Conservation (phyloP, 2,888 invertebrate species). For the Polylopha cassiicola region DNA sequence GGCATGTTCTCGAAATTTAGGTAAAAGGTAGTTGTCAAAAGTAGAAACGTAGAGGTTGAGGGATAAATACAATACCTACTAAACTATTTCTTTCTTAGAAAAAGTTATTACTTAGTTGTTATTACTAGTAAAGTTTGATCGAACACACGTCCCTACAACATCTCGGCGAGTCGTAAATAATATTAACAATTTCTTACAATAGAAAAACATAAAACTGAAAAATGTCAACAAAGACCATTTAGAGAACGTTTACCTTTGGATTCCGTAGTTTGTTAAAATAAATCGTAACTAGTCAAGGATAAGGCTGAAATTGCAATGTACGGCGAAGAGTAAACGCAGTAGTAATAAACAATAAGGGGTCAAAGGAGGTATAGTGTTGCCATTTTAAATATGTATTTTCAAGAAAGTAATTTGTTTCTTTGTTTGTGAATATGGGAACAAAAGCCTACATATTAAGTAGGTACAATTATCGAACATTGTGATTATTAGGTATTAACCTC, state of each 20-base stretch:
- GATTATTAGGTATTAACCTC: not conserved
- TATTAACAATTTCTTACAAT: conserved; percentile 23
- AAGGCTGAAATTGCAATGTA: not conserved
- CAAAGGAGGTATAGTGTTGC: conserved; percentile 18
- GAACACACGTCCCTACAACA: conserved; percentile 18
- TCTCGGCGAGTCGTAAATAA: conserved; percentile 20
- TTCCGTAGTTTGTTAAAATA: not conserved
- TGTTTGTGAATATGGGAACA: conserved; percentile 8
- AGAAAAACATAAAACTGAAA: conserved; percentile 24
- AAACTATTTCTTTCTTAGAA: too few species aligned
- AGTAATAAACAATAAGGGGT: conserved; percentile 19
- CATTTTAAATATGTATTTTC: conserved; percentile 20
- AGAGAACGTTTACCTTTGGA: conserved; percentile 17
- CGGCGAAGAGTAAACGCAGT: conserved; percentile 6
- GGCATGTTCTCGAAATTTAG: too few species aligned
- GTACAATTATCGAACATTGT: not conserved
- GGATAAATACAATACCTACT: too few species aligned
- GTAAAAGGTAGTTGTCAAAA: too few species aligned
- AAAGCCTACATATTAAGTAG: not conserved
- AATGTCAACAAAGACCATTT: conserved; percentile 20
- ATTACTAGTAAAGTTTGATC: too few species aligned
- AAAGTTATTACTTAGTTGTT: too few species aligned
- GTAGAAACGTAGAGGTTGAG: too few species aligned
- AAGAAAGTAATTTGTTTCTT: conserved; percentile 21
- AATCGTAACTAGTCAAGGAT: not conserved